Evolutionary conservation across 2,888 invertebrate species (phyloP).

Genomic region (Xestobium rufovillosum): DNA sequence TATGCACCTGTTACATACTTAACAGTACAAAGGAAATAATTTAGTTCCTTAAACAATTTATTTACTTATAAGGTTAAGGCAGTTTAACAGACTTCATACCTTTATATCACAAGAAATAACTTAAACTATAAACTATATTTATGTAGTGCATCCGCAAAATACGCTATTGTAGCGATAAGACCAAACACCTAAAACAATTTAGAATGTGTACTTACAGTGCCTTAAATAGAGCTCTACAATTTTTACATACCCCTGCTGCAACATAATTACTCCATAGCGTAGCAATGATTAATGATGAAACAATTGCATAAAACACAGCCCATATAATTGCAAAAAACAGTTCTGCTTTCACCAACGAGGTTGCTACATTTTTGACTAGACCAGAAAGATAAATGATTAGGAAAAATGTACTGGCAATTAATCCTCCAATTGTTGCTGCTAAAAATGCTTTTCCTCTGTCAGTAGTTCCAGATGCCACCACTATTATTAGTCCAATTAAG

Average conservation of each 20-base stretch:
- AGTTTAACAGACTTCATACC: no score
- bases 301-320: background rate
- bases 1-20: background rate
- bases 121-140: background rate
- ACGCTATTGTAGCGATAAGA: background rate
- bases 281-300: background rate
- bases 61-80: no score
- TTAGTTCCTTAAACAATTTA: no score
- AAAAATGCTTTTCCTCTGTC: background rate
- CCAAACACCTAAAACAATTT: constrained; percentile 1
- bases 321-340: background rate
- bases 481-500: background rate
- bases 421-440: background rate
- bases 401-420: background rate
- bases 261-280: background rate
- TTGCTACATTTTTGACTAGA: background rate
- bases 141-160: background rate
- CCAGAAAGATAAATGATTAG: background rate
- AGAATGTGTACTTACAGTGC: background rate
- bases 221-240: background rate
- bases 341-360: background rate
- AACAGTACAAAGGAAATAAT: constrained; percentile 1
- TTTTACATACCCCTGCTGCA: constrained; percentile 1
- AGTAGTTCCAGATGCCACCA: background rate
- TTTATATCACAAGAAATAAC: background rate